Percentiles rank a stretch among this genome's conserved stretches.
Evolutionary conservation across 2,888 invertebrate species (phyloP).

Genomic region (Rotaria sp.): DNA sequence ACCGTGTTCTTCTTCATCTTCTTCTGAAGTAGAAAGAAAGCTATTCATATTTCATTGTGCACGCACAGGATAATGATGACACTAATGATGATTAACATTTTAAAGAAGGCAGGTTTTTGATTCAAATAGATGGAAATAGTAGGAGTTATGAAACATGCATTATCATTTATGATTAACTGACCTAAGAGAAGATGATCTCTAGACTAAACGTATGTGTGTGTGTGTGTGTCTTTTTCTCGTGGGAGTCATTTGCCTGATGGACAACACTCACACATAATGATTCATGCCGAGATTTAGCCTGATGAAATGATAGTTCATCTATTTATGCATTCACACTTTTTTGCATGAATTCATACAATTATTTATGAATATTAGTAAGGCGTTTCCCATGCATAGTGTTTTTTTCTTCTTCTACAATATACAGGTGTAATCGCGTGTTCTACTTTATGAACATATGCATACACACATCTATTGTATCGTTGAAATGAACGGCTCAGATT

Average conservation of each 20-base stretch:
- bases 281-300: not conserved
- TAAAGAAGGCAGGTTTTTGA: not conserved
- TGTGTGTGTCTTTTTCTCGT: not conserved
- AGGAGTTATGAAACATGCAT: not conserved
- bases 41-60: not conserved
- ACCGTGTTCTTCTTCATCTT: not conserved
- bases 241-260: not conserved
- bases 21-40: not conserved
- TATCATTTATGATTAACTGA: not conserved
- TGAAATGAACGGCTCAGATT: slow-evolving; percentile 15
- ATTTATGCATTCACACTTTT: slow-evolving; percentile 10
- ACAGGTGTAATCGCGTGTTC: slow-evolving; percentile 22
- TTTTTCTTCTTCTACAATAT: not conserved
- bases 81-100: slow-evolving; percentile 2
- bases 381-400: not conserved
- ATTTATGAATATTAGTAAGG: not conserved
- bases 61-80: not conserved
- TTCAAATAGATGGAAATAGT: not conserved
- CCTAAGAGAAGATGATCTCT: not conserved
- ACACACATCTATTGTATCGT: not conserved
- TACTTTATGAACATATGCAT: not conserved
- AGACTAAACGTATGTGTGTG: not conserved
- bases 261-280: not conserved
- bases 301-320: slow-evolving; percentile 15
- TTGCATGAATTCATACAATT: slow-evolving; percentile 22